Evolutionary conservation across 2,113 vertebrate genomes (phyloP), one percentile per base, ranked within the genome.

Genomic region (Lipophrys pholis): DNA sequence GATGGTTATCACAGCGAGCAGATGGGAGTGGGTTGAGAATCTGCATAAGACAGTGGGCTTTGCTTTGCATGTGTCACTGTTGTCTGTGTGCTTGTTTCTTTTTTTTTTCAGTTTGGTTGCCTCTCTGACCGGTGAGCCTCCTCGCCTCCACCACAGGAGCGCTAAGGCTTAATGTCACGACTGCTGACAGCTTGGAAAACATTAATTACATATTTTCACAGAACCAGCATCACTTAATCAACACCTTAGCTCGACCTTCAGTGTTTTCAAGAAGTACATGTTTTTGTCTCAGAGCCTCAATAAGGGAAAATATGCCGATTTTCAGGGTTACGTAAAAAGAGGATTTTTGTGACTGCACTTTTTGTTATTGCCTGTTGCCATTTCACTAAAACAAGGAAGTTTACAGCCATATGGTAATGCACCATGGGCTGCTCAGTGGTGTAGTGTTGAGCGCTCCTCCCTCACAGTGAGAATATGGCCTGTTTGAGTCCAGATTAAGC

Each of bases 1-100:
- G 68, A 70, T 46, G 48, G 9, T 82, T 73, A 65, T 65, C 41
- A 53, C 54, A 46, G 52, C n/a, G 71, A 83, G 60, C 87, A 90
- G 88, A 87, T 82, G 80, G 85, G 78, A 82, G 88, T 91, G 87
- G 88, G 87, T 85, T 40, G 80, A 58, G 21, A 2, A 63, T 69
- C 66, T 80, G 64, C 78, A 78, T 70, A 55, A 76, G 68, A 74
- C 45, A 76, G 67, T 78, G 62, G 77, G 68, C 50, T 80, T 53
- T 80, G 80, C 68, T 82, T 57, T 75, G 73, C 55, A 65, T 80
- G 59, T 63, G 59, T 82, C 70, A 62, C 17, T 62, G 53, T 57
- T 70, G 8, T 72, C 50, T 82, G 42, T 75, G 36, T 30, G 61
- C 39, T 43, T 51, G 62, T 66, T 30, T 30, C 4, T 30, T 30